Evolutionary conservation across 2,113 vertebrate genomes (phyloP).

Genomic region (Euleptes europaea): DNA sequence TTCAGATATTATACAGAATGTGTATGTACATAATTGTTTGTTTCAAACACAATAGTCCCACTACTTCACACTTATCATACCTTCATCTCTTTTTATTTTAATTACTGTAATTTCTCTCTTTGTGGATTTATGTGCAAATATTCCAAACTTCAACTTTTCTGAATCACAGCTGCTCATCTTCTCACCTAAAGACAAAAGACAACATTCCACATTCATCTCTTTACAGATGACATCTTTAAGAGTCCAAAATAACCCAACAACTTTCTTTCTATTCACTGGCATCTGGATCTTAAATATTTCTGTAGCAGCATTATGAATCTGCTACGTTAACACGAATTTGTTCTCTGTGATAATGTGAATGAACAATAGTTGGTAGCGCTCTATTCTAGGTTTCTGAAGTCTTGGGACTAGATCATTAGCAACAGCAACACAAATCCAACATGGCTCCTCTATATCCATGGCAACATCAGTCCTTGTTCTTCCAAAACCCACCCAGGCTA

Average conservation of each 20-base stretch:
- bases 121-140: constrained; percentile 6
- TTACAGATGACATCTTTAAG: neutral
- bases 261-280: neutral
- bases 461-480: neutral
- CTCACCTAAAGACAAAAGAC: constrained; percentile 28
- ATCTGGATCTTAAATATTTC: neutral
- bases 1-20: neutral
- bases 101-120: constrained; percentile 14
- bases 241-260: neutral
- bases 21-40: neutral
- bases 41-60: neutral
- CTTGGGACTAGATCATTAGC: neutral
- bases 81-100: constrained; percentile 30
- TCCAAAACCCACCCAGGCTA: neutral
- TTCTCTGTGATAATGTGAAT: neutral
- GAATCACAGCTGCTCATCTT: constrained; percentile 14
- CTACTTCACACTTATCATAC: neutral
- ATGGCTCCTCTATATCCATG: neutral
- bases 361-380: neutral
- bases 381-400: neutral
- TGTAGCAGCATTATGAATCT: neutral
- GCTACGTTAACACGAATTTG: neutral
- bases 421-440: neutral
- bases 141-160: constrained; percentile 11
- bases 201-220: neutral